These are phyloP conservation scores for Chloromyia formosa DNA, from an alignment of 2,888 invertebrate genomes.

Conservation along the genomic window DNA sequence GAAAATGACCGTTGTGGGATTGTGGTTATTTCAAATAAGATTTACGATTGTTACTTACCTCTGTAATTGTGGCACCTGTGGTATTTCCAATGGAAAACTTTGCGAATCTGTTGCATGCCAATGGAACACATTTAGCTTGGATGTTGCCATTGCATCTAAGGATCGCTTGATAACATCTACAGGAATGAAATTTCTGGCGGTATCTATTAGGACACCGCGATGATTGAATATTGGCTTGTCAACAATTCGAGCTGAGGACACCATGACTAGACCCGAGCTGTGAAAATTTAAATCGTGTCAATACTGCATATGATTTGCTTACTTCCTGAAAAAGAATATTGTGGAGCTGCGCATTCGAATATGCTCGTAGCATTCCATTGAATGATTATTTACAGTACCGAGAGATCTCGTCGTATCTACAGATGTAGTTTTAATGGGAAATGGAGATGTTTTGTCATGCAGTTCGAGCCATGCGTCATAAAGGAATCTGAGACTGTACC, in stretches of 20 bases:
- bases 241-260: conserved; percentile 70
- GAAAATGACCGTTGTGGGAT: too few species aligned
- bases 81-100: conserved; percentile 86
- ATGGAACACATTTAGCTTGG: conserved; percentile 91
- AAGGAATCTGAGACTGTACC: too few species aligned
- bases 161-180: conserved; percentile 74
- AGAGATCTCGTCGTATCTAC: too few species aligned
- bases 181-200: conserved; percentile 87
- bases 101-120: conserved; percentile 94
- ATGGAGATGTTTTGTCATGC: too few species aligned
- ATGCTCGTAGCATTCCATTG: too few species aligned
- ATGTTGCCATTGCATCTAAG: conserved; percentile 85
- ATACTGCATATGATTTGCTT: too few species aligned
- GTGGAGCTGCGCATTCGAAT: too few species aligned
- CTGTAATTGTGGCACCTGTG: conserved; percentile 78
- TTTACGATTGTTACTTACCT: conserved; percentile 73
- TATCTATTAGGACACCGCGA: conserved; percentile 88
- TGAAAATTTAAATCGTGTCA: background rate
- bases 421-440: too few species aligned
- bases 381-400: too few species aligned
- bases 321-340: too few species aligned
- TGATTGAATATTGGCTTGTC: conserved; percentile 86
- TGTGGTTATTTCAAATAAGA: too few species aligned
- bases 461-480: too few species aligned
- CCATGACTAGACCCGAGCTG: conserved; percentile 69